Percentiles rank a stretch among this genome's conserved stretches.
Conservation (phyloP, 23 tunicate genomes). For the Corella eumyota region DNA sequence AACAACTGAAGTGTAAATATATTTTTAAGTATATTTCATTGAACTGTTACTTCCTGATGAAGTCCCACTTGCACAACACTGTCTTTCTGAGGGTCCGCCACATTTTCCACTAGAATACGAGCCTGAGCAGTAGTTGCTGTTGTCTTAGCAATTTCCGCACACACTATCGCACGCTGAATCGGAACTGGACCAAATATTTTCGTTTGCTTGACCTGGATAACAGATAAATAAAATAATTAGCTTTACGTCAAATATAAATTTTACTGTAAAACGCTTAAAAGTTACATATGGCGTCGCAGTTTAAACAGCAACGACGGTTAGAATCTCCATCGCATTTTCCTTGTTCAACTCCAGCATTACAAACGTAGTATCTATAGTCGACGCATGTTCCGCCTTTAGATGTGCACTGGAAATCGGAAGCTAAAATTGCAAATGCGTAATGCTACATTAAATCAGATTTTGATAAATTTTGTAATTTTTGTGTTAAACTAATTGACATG, state of each 20-base stretch:
- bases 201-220: constrained; percentile 14
- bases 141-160: constrained; percentile 72
- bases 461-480: no score
- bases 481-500: no score
- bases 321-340: constrained; percentile 64
- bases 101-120: constrained; percentile 40
- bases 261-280: background rate
- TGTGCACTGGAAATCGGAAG: constrained; percentile 34
- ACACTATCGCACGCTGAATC: constrained; percentile 33
- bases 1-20: no score
- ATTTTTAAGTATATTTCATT: no score
- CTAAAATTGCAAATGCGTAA: no score
- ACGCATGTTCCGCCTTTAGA: constrained; percentile 61
- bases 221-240: no score
- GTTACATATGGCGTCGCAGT: constrained; percentile 42
- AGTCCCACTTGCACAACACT: no score
- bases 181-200: constrained; percentile 12
- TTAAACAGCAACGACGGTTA: constrained; percentile 58
- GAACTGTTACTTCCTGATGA: background rate
- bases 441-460: no score
- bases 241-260: no score
- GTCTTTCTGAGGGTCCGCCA: constrained; percentile 61
- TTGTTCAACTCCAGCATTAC: constrained; percentile 70
- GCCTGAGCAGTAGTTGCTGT: constrained; percentile 64
- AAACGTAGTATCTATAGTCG: constrained; percentile 76